Evolutionary conservation across 2,797 vertebrate species (phyloP).

Genomic region (Poeciliopsis paucimaculata): DNA sequence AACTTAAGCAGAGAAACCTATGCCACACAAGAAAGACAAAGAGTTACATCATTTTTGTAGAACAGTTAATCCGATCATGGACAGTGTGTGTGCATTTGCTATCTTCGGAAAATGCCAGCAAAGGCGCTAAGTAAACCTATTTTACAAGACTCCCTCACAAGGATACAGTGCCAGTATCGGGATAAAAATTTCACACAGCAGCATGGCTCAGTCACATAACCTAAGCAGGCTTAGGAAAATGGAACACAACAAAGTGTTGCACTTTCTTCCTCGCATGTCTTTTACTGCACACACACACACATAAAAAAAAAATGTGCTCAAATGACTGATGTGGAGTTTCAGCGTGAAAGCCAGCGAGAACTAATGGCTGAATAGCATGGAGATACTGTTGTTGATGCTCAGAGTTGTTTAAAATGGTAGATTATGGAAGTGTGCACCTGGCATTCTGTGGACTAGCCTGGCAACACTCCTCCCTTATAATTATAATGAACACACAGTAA

Average conservation of each 20-base stretch:
- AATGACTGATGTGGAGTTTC: slow-evolving; percentile 66
- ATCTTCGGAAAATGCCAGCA: slow-evolving; percentile 86
- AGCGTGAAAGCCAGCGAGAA: slow-evolving; percentile 68
- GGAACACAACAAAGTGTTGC: slow-evolving; percentile 79
- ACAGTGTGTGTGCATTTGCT: slow-evolving; percentile 84
- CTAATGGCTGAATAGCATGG: slow-evolving; percentile 75
- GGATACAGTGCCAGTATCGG: slow-evolving; percentile 83
- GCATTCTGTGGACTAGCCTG: slow-evolving; percentile 77
- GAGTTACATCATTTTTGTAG: slow-evolving; percentile 86
- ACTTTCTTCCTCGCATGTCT: slow-evolving; percentile 72
- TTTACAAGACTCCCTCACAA: slow-evolving; percentile 87
- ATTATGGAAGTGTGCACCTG: slow-evolving; percentile 82
- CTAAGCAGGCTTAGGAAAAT: slow-evolving; percentile 83
- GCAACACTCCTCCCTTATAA: slow-evolving; percentile 83
- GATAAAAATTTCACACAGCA: slow-evolving; percentile 85
- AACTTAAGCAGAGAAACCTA: slow-evolving; percentile 80
- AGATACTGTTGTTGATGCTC: slow-evolving; percentile 75
- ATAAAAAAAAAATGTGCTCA: slow-evolving; percentile 17
- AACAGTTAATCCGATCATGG: slow-evolving; percentile 87
- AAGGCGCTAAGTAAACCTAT: slow-evolving; percentile 87
- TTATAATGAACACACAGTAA: slow-evolving; percentile 83
- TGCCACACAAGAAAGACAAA: slow-evolving; percentile 85
- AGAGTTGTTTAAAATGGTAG: slow-evolving; percentile 78
- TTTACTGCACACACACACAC: slow-evolving; percentile 56
- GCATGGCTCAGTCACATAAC: slow-evolving; percentile 84